Evolutionary conservation across 1,140 invertebrate genomes (phyloP).

Genomic region (Portunus trituberculatus): DNA sequence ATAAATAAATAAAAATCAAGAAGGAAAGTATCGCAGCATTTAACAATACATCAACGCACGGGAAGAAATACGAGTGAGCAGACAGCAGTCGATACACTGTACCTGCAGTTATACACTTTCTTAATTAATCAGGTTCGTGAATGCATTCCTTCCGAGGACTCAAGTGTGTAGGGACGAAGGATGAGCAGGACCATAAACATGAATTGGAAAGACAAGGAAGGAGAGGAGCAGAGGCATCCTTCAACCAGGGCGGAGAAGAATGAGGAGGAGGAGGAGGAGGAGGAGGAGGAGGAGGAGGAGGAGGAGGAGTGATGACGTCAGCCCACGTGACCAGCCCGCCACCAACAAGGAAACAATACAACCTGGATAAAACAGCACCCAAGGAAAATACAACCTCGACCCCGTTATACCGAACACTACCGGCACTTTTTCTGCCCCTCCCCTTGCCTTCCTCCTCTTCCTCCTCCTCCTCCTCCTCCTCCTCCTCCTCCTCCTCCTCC

Average conservation of each 20-base stretch:
- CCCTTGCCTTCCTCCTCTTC: background rate
- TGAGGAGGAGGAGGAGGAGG: background rate
- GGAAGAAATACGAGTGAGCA: too few species aligned
- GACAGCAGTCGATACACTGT: background rate
- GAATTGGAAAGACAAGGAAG: background rate
- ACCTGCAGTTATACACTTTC: background rate
- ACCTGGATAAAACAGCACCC: conserved; percentile 63
- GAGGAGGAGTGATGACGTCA: conserved; percentile 50
- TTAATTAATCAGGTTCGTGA: background rate
- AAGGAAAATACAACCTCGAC: conserved; percentile 62
- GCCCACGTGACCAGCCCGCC: conserved; percentile 62
- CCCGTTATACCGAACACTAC: conserved; percentile 56
- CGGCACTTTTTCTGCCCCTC: background rate
- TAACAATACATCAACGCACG: too few species aligned
- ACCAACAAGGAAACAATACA: conserved; percentile 67
- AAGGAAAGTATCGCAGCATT: too few species aligned
- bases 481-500: background rate
- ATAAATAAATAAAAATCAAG: too few species aligned
- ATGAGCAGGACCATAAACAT: background rate
- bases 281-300: background rate
- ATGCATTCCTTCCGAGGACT: background rate
- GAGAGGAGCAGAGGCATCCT: background rate
- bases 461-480: background rate
- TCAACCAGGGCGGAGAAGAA: conserved; percentile 11
- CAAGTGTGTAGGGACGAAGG: background rate